These are phyloP conservation scores for Papilio demoleus DNA, from an alignment of 2,888 invertebrate genomes.

Conservation along the genomic window DNA sequence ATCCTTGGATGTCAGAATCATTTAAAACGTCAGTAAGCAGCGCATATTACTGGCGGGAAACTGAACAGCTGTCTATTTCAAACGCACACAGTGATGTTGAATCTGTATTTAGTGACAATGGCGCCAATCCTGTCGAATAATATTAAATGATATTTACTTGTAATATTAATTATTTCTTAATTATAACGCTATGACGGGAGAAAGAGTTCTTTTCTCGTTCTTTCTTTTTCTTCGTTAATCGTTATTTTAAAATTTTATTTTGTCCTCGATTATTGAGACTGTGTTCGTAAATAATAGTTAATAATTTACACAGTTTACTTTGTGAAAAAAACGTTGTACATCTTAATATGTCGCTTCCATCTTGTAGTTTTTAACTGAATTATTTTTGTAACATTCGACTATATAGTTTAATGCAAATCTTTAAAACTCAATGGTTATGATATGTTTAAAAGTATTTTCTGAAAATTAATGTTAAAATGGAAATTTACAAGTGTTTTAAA, in stretches of 20 bases:
- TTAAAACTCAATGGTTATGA: background rate
- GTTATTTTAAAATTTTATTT: background rate
- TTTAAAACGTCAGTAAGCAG: constrained; percentile 3
- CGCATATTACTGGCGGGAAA: constrained; percentile 3
- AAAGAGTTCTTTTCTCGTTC: background rate
- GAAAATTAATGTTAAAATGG: background rate
- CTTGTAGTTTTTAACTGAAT: background rate
- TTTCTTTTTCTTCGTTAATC: background rate
- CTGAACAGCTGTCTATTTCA: background rate
- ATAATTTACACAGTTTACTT: background rate
- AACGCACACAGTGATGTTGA: constrained; percentile 31
- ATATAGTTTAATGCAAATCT: background rate
- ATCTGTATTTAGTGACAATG: constrained; percentile 25
- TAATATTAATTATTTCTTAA: background rate
- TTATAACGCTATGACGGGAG: background rate
- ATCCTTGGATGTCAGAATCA: constrained; percentile 12
- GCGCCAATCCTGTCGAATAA: background rate
- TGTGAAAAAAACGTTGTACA: no score
- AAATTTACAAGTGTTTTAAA: background rate
- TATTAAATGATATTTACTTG: background rate
- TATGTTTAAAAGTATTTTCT: background rate
- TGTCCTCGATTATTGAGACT: background rate
- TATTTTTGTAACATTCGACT: no score
- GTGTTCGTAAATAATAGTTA: no score
- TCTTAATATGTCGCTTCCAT: no score